phyloP scores from a whole-genome alignment of 2,888 invertebrate genomes.

The Phaedon cochleariae region DNA sequence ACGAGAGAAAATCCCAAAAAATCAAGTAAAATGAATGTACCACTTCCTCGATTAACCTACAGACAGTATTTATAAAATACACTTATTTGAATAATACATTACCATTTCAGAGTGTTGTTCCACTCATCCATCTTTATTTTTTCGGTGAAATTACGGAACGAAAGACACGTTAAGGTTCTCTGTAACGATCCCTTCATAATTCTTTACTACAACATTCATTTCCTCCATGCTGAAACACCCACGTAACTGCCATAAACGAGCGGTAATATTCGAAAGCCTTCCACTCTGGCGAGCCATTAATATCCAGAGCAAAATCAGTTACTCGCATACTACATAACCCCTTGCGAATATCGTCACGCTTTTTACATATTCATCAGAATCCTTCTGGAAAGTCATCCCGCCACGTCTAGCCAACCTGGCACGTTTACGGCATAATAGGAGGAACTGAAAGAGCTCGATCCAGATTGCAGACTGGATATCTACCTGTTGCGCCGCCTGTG shows the following conservation, averaged over 20 bases:
- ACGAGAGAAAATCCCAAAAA: no score
- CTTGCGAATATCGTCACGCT: not conserved
- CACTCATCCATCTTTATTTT: no score
- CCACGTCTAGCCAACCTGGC: not conserved
- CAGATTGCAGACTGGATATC: conserved; percentile 2
- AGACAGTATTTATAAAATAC: no score
- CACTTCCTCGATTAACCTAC: no score
- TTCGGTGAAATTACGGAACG: no score
- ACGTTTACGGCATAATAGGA: not conserved
- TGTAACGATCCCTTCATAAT: no score
- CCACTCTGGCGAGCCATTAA: not conserved
- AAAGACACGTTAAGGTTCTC: no score
- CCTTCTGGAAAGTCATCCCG: not conserved
- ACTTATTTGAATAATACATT: no score
- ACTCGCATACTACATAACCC: not conserved
- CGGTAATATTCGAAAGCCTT: not conserved
- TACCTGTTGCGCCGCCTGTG: not conserved
- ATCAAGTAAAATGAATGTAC: no score
- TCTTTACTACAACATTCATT: no score
- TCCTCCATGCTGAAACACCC: not conserved
- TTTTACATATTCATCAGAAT: conserved; percentile 1
- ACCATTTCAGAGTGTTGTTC: no score
- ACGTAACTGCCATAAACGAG: not conserved
- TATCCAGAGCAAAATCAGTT: not conserved
- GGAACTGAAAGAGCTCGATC: not conserved